These are phyloP conservation scores for Apodemia zela DNA, from an alignment of 2,888 invertebrate species.

Conservation along the genomic window DNA sequence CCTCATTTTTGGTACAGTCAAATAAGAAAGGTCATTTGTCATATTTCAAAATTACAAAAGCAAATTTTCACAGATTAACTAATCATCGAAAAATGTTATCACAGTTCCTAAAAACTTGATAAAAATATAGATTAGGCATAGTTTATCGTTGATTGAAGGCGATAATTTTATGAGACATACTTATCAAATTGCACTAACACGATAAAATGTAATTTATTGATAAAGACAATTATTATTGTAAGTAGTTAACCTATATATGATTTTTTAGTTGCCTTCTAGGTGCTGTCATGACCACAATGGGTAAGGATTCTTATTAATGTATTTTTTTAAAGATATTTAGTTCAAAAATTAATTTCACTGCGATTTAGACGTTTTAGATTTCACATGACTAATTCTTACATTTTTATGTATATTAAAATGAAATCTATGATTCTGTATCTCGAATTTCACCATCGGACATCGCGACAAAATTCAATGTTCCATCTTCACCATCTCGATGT, in stretches of 20 bases:
- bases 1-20: neutral
- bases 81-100: neutral
- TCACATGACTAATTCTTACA: too few species aligned
- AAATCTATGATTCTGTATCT: too few species aligned
- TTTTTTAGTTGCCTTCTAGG: conserved; percentile 48
- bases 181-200: conserved; percentile 10
- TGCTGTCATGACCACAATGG: conserved; percentile 50
- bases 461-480: too few species aligned
- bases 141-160: conserved; percentile 21
- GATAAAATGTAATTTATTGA: conserved; percentile 21
- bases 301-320: conserved; percentile 42
- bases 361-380: too few species aligned
- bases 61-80: neutral
- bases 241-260: conserved; percentile 7
- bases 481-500: too few species aligned
- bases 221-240: conserved; percentile 25
- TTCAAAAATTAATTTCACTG: too few species aligned
- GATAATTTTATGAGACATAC: conserved; percentile 25
- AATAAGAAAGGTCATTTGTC: neutral
- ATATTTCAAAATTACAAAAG: neutral
- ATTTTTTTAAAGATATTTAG: too few species aligned
- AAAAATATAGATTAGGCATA: conserved; percentile 10
- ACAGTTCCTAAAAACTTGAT: conserved; percentile 13
- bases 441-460: too few species aligned
- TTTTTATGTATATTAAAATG: too few species aligned